Evolutionary conservation across 35 echinoderm and acorn worm genomes (phyloP).

Genomic region (Apostichopus parvimensis): DNA sequence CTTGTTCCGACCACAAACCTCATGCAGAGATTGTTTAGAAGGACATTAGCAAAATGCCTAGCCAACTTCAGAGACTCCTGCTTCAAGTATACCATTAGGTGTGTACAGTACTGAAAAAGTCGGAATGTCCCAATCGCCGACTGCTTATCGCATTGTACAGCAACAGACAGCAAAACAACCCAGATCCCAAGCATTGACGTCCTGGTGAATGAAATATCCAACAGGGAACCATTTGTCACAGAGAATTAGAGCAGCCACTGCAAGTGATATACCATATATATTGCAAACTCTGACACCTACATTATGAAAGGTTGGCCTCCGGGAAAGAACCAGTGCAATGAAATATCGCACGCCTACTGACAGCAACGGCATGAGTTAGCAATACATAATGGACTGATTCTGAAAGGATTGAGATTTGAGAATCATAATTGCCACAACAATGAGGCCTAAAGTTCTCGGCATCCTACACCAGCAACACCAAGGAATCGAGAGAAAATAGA

Average conservation of each 20-base stretch:
- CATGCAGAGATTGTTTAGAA: slow-evolving; percentile 21
- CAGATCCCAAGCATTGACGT: slow-evolving; percentile 21
- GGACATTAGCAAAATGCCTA: slow-evolving; percentile 47
- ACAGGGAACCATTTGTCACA: slow-evolving; percentile 39
- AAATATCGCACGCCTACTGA: slow-evolving; percentile 43
- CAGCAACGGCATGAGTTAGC: slow-evolving; percentile 37
- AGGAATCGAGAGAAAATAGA: too few relatives aligned
- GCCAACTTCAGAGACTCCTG: slow-evolving; percentile 40
- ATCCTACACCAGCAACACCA: too few relatives aligned
- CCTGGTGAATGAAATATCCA: slow-evolving; percentile 27
- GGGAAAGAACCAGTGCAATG: slow-evolving; percentile 41
- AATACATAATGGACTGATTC: slow-evolving; percentile 36
- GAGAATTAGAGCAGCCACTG: slow-evolving; percentile 15
- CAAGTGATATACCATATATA: slow-evolving; percentile 19
- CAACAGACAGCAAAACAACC: not conserved
- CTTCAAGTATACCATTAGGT: slow-evolving; percentile 12
- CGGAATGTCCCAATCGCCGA: too few relatives aligned
- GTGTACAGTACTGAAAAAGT: too few relatives aligned
- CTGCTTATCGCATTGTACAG: not conserved
- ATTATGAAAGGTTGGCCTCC: slow-evolving; percentile 41
- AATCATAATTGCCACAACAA: slow-evolving; percentile 28
- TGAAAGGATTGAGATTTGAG: slow-evolving; percentile 35
- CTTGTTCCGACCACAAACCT: slow-evolving; percentile 32
- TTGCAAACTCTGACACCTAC: slow-evolving; percentile 26
- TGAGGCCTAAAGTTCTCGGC: slow-evolving; percentile 38